Percentiles rank a stretch among this genome's conserved stretches.
Conservation (phyloP, 2,797 vertebrate species). For the Pelobates cultripes region DNA sequence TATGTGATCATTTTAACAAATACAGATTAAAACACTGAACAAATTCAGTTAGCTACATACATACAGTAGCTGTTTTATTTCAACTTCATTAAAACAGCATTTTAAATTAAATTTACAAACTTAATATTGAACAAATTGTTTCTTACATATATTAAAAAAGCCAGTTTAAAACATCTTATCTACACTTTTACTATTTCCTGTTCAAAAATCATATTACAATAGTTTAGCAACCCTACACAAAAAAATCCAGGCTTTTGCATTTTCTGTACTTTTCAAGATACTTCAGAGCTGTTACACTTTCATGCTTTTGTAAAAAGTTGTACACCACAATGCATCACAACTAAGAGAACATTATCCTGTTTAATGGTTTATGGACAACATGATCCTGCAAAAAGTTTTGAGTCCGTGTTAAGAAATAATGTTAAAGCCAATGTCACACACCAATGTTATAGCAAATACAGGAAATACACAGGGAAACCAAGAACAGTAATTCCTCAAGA, state of each 20-base stretch:
- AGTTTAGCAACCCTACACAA: conserved; percentile 80
- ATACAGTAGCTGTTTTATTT: conserved; percentile 85
- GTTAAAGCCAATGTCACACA: conserved; percentile 69
- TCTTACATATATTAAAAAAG: conserved; percentile 84
- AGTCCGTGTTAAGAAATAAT: conserved; percentile 77
- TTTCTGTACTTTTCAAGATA: conserved; percentile 70
- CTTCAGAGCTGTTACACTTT: conserved; percentile 77
- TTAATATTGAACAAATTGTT: conserved; percentile 86
- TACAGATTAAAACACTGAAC: conserved; percentile 99
- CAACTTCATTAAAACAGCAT: conserved; percentile 85
- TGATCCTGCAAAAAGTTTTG: conserved; percentile 67
- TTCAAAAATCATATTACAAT: conserved; percentile 74
- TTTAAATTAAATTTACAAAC: conserved; percentile 91
- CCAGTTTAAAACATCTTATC: conserved; percentile 87
- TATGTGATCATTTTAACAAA: conserved; percentile 95
- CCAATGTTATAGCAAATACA: conserved; percentile 74
- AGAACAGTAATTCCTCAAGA: conserved; percentile 74
- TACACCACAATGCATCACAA: conserved; percentile 82
- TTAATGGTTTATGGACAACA: conserved; percentile 74
- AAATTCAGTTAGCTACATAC: conserved; percentile 95
- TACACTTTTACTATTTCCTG: conserved; percentile 79
- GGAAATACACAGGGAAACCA: conserved; percentile 73
- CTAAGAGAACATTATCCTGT: conserved; percentile 78
- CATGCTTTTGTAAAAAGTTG: conserved; percentile 77
- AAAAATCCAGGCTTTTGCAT: conserved; percentile 70